phyloP scores from a whole-genome alignment of 2,797 vertebrate genomes.

The Melanogrammus aeglefinus region DNA sequence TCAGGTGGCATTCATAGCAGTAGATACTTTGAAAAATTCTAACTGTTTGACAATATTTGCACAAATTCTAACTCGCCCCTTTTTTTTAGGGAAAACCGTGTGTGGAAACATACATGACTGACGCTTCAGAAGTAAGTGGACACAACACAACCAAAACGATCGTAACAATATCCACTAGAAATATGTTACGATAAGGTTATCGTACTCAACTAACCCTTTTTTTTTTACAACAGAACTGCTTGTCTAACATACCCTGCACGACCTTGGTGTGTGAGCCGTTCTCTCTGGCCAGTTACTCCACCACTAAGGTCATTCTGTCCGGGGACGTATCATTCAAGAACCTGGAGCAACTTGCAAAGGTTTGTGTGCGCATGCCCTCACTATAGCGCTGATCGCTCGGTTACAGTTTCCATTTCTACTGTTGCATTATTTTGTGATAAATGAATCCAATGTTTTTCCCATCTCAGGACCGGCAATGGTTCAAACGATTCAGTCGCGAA shows the following conservation, averaged over 20 bases:
- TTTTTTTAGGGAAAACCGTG: slow-evolving; percentile 59
- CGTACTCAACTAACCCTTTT: neutral
- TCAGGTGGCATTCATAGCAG: neutral
- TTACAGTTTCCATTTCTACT: neutral
- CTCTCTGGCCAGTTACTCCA: slow-evolving; percentile 40
- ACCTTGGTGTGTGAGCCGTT: slow-evolving; percentile 46
- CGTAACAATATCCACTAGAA: neutral
- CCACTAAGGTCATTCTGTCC: slow-evolving; percentile 34
- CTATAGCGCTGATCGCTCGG: neutral
- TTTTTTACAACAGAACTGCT: slow-evolving; percentile 47
- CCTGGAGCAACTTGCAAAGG: slow-evolving; percentile 33
- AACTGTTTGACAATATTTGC: neutral
- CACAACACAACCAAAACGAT: neutral
- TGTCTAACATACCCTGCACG: slow-evolving; percentile 21
- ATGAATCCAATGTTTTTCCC: slow-evolving; percentile 7
- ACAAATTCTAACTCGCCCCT: neutral
- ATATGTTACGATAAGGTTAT: neutral
- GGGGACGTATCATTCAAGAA: slow-evolving; percentile 47
- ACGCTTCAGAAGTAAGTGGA: slow-evolving; percentile 39
- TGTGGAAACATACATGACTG: neutral
- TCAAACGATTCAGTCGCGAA: slow-evolving; percentile 44
- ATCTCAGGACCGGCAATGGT: slow-evolving; percentile 48
- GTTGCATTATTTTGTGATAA: neutral
- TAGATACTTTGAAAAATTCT: neutral
- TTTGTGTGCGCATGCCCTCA: slow-evolving; percentile 24